Evolutionary conservation across 2,888 invertebrate genomes (phyloP), one percentile per base, ranked within the genome.

Genomic region (Scotopteryx bipunctaria): DNA sequence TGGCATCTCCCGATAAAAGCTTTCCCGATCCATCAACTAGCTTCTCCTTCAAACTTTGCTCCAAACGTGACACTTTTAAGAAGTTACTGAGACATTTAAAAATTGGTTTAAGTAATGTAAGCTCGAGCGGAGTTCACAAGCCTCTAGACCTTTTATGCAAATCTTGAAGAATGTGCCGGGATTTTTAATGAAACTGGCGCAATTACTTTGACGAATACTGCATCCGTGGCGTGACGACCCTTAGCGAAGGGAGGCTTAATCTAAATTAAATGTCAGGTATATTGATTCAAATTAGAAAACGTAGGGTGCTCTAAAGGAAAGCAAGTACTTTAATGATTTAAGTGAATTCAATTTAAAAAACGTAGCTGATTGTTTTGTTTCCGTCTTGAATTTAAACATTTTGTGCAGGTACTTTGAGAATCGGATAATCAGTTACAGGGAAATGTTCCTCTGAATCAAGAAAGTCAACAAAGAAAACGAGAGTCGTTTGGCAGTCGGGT

Each of bases 141-240:
- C 74, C 73, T 64, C 62, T 65, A 75, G 78, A 81, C 82, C 82
- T 84, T 87, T 88, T 87, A 86, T 88, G 85, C 71, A 85, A 87
- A 89, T 88, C 82, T 80, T 78, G 75, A 80, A 83, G 73, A 82
- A 87, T 86, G 86, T 86, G 88, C 82, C 69, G 70, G 69, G 84
- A 76, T 76, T 89, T 81, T 81, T 84, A 87, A 89, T 83, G 86
- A 83, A 82, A 85, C 79, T 78, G 43, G 75, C 70, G 81, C 81
- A 81, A 84, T 86, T 82, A 82, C 82, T 83, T 81, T 84, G 82
- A 87, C 76, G 81, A 78, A 82, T 82, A 81, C 71, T 73, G 73
- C 75, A 78, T 65, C 71, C 82, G 79, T 81, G 76, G 74, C 69
- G 73, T 67, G 72, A 64, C 70, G 67, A 59, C 71, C 64, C 70